Percentiles rank a stretch among this genome's conserved stretches.
Conservation (phyloP, 2,888 invertebrate species). For the Leucophenga montana region DNA sequence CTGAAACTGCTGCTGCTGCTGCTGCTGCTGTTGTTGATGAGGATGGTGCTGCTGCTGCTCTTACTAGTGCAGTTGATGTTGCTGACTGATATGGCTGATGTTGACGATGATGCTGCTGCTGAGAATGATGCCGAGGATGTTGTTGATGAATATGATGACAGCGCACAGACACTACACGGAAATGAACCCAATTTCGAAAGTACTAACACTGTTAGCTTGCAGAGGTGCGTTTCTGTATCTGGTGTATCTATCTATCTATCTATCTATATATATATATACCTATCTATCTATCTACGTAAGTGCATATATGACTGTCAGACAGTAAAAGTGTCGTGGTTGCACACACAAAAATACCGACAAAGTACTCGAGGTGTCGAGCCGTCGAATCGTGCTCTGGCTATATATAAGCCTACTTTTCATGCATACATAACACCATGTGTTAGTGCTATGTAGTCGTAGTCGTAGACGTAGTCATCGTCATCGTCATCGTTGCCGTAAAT, state of each 20-base stretch:
- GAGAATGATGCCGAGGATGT: constrained; percentile 11
- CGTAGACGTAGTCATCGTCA: too few species aligned
- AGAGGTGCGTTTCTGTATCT: background rate
- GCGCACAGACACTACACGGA: constrained; percentile 17
- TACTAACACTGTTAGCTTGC: constrained; percentile 19
- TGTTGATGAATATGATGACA: constrained; percentile 24
- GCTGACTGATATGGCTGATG: constrained; percentile 5
- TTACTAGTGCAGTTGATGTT: constrained; percentile 11
- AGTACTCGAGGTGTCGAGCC: constrained; percentile 19
- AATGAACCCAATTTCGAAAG: constrained; percentile 25
- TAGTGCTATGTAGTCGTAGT: background rate
- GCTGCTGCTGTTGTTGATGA: background rate
- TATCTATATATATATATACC: background rate
- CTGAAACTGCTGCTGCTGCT: constrained; percentile 1
- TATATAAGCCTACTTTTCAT: constrained; percentile 18
- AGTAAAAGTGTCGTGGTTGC: background rate
- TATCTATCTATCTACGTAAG: too few species aligned
- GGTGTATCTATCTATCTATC: background rate
- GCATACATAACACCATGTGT: background rate
- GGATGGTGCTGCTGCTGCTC: background rate
- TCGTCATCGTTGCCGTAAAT: background rate
- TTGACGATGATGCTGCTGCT: constrained; percentile 14
- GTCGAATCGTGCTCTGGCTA: background rate
- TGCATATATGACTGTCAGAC: background rate
- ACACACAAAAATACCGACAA: background rate